A percentile compares a stretch with the other conserved stretches of the same genome.
These are phyloP conservation scores for Mythimna impura DNA, from an alignment of 2,888 invertebrate species.

Conservation along the genomic window DNA sequence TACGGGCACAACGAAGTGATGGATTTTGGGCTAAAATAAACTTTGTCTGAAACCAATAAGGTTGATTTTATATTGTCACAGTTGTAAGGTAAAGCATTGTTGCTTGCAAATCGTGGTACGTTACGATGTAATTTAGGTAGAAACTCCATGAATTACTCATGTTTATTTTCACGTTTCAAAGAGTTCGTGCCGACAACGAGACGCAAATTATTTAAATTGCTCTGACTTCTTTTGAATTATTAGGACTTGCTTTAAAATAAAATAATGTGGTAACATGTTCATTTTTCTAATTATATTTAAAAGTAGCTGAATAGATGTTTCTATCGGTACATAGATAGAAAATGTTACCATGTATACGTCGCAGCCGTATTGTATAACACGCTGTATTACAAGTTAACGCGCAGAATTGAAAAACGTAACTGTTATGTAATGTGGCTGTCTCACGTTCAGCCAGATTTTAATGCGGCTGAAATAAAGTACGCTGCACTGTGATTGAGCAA, in stretches of 20 bases:
- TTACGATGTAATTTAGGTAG: slow-evolving; percentile 51
- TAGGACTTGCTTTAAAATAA: slow-evolving; percentile 2
- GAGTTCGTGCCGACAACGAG: slow-evolving; percentile 47
- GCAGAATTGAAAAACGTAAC: too few relatives aligned
- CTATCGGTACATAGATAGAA: too few relatives aligned
- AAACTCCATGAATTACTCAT: slow-evolving; percentile 56
- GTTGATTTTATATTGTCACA: slow-evolving; percentile 32
- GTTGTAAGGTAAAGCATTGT: slow-evolving; percentile 22
- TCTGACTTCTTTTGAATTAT: slow-evolving; percentile 32
- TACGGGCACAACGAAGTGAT: slow-evolving; percentile 29
- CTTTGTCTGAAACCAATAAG: neutral
- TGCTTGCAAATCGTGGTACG: slow-evolving; percentile 38
- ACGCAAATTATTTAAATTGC: slow-evolving; percentile 41
- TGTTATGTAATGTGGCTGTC: too few relatives aligned
- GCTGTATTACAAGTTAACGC: too few relatives aligned
- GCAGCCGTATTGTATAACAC: too few relatives aligned
- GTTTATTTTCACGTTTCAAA: slow-evolving; percentile 55
- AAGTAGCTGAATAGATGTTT: neutral
- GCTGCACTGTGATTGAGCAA: too few relatives aligned
- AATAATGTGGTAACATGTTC: slow-evolving; percentile 1
- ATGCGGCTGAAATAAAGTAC: too few relatives aligned
- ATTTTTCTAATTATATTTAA: slow-evolving; percentile 6
- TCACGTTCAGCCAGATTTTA: too few relatives aligned
- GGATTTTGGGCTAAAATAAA: neutral
- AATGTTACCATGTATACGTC: too few relatives aligned